phyloP scores from a whole-genome alignment of 2,888 invertebrate species.

The Chymomyza fuscimana region DNA sequence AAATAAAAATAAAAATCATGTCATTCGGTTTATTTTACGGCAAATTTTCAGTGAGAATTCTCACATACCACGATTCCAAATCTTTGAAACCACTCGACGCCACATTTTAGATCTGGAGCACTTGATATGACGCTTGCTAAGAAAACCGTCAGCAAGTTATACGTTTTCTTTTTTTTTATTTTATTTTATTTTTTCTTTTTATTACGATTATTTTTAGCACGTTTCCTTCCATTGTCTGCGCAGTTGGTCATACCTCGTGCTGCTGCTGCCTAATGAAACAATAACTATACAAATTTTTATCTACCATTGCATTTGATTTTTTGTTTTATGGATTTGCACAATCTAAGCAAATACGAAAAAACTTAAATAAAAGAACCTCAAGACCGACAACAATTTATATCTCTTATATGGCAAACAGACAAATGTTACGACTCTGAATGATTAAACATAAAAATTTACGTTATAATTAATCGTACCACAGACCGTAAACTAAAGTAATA shows the following conservation, averaged over 20 bases:
- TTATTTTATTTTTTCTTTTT: neutral
- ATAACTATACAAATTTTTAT: conserved; percentile 9
- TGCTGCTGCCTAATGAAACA: conserved; percentile 4
- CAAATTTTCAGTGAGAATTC: conserved; percentile 8
- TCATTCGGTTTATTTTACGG: neutral
- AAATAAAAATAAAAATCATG: conserved; percentile 9
- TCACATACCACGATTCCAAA: conserved; percentile 20
- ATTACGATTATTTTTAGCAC: conserved; percentile 3
- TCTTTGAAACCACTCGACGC: conserved; percentile 19
- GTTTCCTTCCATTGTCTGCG: conserved; percentile 1
- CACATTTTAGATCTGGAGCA: conserved; percentile 42
- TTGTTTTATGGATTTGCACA: neutral
- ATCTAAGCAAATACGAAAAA: neutral
- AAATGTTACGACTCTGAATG: neutral
- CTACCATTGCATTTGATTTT: conserved; percentile 8
- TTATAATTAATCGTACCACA: neutral
- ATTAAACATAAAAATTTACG: neutral
- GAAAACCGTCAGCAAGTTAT: conserved; percentile 4
- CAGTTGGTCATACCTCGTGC: neutral
- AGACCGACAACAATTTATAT: conserved; percentile 1
- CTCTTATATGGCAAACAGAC: conserved; percentile 9
- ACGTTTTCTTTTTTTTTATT: conserved; percentile 1
- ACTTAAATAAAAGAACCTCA: neutral
- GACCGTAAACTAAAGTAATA: neutral
- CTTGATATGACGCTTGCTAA: conserved; percentile 25